Evolutionary conservation across 2,888 invertebrate genomes (phyloP).

Genomic region (Trachelus tabidus): DNA sequence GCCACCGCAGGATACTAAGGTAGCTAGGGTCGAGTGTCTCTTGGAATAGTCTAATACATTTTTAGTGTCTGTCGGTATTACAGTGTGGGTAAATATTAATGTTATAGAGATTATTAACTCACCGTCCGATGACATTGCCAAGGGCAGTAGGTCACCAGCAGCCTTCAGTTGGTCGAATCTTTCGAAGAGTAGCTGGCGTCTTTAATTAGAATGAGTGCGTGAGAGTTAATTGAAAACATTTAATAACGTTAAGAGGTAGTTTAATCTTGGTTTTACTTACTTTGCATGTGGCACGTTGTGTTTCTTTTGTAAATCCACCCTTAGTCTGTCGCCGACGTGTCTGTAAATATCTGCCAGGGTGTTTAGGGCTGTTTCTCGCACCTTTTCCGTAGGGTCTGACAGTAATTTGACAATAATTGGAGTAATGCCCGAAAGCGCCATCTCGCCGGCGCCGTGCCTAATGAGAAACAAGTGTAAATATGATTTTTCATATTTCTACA

Average conservation of each 20-base stretch:
- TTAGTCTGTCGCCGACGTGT: constrained; percentile 90
- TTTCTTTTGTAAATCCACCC: constrained; percentile 85
- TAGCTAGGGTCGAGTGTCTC: neutral
- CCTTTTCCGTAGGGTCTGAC: constrained; percentile 87
- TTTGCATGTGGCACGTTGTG: constrained; percentile 82
- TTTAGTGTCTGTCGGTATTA: neutral
- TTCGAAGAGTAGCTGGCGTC: constrained; percentile 74
- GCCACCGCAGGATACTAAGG: neutral
- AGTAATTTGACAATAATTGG: constrained; percentile 85
- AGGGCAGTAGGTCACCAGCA: constrained; percentile 82
- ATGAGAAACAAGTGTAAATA: constrained; percentile 37
- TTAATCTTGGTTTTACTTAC: constrained; percentile 49
- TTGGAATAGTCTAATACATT: neutral
- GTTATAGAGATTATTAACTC: constrained; percentile 34
- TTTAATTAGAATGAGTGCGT: constrained; percentile 38
- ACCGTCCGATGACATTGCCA: constrained; percentile 70
- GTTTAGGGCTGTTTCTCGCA: constrained; percentile 87
- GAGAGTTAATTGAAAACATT: neutral
- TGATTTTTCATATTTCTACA: neutral
- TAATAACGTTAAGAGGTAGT: constrained; percentile 1
- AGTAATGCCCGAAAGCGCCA: constrained; percentile 84
- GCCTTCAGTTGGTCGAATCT: constrained; percentile 89
- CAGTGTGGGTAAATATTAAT: neutral
- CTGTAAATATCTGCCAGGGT: constrained; percentile 91
- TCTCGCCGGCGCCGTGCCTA: constrained; percentile 87